Percentiles rank a stretch among this genome's conserved stretches.
These are phyloP conservation scores for Fopius arisanus DNA, from an alignment of 1,140 invertebrate genomes.

Conservation along the genomic window DNA sequence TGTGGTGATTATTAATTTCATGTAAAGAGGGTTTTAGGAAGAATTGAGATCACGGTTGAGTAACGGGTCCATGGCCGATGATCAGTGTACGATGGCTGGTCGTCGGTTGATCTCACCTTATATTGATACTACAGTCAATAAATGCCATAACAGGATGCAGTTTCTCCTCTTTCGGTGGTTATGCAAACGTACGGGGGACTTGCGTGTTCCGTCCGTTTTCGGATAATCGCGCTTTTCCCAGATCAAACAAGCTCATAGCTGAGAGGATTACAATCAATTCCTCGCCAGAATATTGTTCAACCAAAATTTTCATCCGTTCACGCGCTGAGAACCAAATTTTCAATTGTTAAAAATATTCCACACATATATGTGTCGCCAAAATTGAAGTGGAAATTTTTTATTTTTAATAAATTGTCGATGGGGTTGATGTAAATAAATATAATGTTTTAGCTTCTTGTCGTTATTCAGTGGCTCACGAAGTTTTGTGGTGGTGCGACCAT, in stretches of 20 bases:
- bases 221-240: constrained; percentile 33
- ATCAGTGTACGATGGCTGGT: constrained; percentile 41
- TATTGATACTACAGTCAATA: constrained; percentile 51
- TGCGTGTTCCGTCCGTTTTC: background rate
- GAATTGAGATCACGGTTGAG: constrained; percentile 52
- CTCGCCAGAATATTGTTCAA: no score
- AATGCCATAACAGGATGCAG: constrained; percentile 50
- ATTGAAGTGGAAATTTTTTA: no score
- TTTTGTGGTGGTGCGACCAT: no score
- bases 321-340: no score
- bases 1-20: constrained; percentile 36
- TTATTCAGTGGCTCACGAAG: no score
- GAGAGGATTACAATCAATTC: background rate
- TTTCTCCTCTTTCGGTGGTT: constrained; percentile 36
- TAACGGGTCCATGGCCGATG: constrained; percentile 50
- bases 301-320: no score
- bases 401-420: no score
- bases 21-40: constrained; percentile 40
- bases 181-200: constrained; percentile 48
- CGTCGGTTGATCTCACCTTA: constrained; percentile 43
- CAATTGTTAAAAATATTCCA: no score
- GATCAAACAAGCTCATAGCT: background rate
- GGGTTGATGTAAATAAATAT: no score
- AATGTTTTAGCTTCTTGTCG: no score
- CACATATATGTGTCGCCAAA: no score